These are phyloP conservation scores for Laspeyria flexula DNA, from an alignment of 2,888 invertebrate species.

Conservation along the genomic window DNA sequence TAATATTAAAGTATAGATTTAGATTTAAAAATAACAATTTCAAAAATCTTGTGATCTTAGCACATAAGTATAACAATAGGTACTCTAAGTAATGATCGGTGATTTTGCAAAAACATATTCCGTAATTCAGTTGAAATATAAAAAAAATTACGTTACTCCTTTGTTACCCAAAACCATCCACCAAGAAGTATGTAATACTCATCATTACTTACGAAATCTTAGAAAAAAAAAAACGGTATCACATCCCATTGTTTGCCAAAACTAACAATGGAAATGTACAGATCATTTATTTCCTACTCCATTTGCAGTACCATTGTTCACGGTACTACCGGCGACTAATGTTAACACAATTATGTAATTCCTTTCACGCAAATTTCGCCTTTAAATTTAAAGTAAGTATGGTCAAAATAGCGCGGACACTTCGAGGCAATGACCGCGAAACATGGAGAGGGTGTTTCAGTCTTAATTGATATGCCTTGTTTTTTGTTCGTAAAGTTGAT, in stretches of 20 bases:
- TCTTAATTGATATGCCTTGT: conserved; percentile 65
- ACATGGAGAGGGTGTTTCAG: conserved; percentile 33
- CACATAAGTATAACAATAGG: background rate
- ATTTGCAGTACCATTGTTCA: conserved; percentile 45
- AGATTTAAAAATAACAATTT: no score
- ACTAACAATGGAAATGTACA: conserved; percentile 49
- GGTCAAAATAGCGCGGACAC: conserved; percentile 3
- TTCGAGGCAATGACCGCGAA: conserved; percentile 1
- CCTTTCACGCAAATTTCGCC: conserved; percentile 10
- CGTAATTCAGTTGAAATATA: conserved; percentile 1
- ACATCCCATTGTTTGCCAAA: conserved; percentile 45
- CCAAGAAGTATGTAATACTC: conserved; percentile 31
- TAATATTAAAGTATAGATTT: no score
- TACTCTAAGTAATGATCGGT: background rate
- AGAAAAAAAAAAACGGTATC: conserved; percentile 38
- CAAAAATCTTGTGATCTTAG: no score
- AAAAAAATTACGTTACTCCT: conserved; percentile 4
- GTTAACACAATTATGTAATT: conserved; percentile 28
- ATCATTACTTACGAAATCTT: conserved; percentile 39
- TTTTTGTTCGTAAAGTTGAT: conserved; percentile 54
- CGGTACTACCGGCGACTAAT: conserved; percentile 36
- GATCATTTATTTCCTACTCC: conserved; percentile 49
- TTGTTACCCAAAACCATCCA: conserved; percentile 18
- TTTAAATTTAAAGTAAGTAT: background rate
- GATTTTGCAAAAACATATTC: conserved; percentile 2